Conservation (phyloP, 1,140 invertebrate species). For the Microplitis demolitor region DNA sequence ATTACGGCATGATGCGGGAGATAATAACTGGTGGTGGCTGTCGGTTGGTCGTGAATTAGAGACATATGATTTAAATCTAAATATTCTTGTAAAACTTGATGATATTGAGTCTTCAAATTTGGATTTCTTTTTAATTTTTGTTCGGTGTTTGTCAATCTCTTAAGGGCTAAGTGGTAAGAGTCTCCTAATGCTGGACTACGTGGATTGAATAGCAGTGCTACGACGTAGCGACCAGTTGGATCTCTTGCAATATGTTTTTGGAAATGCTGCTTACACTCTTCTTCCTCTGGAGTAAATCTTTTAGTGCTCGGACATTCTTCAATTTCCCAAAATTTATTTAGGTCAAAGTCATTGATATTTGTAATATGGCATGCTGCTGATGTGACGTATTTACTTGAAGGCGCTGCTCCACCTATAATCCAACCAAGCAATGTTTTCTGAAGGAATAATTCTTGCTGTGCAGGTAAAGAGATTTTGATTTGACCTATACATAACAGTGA, state of each 20-base stretch:
- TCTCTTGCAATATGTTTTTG: constrained; percentile 26
- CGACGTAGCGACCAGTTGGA: constrained; percentile 34
- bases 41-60: neutral
- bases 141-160: constrained; percentile 17
- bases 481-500: constrained; percentile 27
- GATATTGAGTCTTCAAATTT: constrained; percentile 20
- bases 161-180: constrained; percentile 10
- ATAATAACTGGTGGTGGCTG: constrained; percentile 14
- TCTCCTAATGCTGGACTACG: neutral
- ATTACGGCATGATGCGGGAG: constrained; percentile 26
- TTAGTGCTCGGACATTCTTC: constrained; percentile 20
- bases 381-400: neutral
- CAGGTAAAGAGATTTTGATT: constrained; percentile 18
- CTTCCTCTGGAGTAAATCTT: constrained; percentile 8
- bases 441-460: constrained; percentile 19
- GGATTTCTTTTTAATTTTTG: constrained; percentile 20
- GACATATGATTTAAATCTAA: constrained; percentile 37
- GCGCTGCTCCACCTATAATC: constrained; percentile 15
- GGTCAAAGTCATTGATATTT: neutral
- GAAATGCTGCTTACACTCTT: constrained; percentile 36
- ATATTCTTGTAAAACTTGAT: constrained; percentile 35
- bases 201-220: constrained; percentile 39
- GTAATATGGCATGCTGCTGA: constrained; percentile 2
- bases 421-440: constrained; percentile 32
- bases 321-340: constrained; percentile 22